Base-by-base conservation (phyloP, 2,888 invertebrate genomes). In the Herminia tarsipennalis region DNA sequence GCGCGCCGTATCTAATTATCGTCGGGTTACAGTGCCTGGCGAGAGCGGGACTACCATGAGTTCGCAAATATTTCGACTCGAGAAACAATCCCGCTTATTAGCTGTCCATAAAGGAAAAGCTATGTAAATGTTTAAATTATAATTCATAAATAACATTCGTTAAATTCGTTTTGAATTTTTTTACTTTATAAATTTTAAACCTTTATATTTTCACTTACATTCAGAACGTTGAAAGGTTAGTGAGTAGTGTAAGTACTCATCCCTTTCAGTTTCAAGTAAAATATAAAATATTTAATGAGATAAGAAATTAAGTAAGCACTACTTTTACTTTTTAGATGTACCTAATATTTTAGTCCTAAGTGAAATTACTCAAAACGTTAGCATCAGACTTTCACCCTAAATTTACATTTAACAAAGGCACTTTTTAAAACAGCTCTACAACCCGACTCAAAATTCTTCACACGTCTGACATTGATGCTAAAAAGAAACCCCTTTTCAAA, bases 1-100 rank as follows among this genome's bases (percentile, higher is more conserved):
- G 89, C 89, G 81, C 87, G 90, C 86, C 87, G 79, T 88, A 89
- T 89, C 88, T 90, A 90, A 90, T 90, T 90, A 90, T 83, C 79
- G 80, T 86, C 76, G 85, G 80, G 80, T 80, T 81, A 79, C 81
- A 73, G 69, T 54, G 66, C 67, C n/a, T n/a, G 70, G 73, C 66
- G 78, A 78, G 75, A 62, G 67, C 50, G 67, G 70, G 73, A 71
- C 64, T 80, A 81, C 77, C 65, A 73, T 71, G 66, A 73, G 73
- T 70, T 67, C 71, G 68, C 70, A 70, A 78, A 76, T 72, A 69
- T 73, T 75, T 66, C 56, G 49, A 59, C 60, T 64, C 66, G 52
- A 63, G 56, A 70, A 65, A 70, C 67, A 70, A 66, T 63, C 59
- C 36, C 44, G 44, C 51, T 70, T 75, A 76, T 76, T 76, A 72